Base-by-base conservation (phyloP, 2,797 vertebrate species). In the Chelonia mydas region DNA sequence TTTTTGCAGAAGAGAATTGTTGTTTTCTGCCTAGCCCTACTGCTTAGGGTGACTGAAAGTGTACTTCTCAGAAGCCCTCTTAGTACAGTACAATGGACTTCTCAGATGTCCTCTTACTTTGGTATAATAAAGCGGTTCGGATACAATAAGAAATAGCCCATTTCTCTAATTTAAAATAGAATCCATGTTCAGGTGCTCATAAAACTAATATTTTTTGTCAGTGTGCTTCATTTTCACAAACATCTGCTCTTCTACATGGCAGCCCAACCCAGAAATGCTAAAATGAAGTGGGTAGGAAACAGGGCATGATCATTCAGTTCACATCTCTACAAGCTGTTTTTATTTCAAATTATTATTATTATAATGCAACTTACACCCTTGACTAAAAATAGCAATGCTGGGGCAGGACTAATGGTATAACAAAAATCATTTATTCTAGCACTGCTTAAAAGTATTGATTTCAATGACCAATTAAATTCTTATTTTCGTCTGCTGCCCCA, bases 401-500 rank as follows among this genome's bases (percentile, higher is more conserved):
- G 47, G 82, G 47, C n/a, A 96, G 90, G 80, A 97, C 88, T 96
- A 98, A 97, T 94, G 95, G 86, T 55, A 49, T 57, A 93, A 97
- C 98, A 96, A 97, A 98, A 96, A 94, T 83, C 51, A 91, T 57
- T 92, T 96, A 90, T 95, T 95, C 76, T 59, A 86, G 59, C 57
- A 95, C 16, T 94, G 72, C 91, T 96, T 95, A 87, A 97, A 97
- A 97, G 87, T 90, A 95, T 94, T 95, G 88, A 94, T 97, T 98
- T 97, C 93, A 96, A 97, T 90, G 45, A 97, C 95, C 78, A 97
- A 94, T 97, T 95, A 97, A 94, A 96, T 93, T 95, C 79, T 97
- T 84, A 86, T 94, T 55, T 98, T 97, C 96, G 27, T 94, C 89
- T 97, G 86, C 92, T 96, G 54, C n/a, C 93, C 88, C 19, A 17